Percentiles rank a stretch among this genome's conserved stretches.
These are phyloP conservation scores for Sebastes hopkinsi DNA, from an alignment of 2,797 vertebrate genomes.

Conservation along the genomic window DNA sequence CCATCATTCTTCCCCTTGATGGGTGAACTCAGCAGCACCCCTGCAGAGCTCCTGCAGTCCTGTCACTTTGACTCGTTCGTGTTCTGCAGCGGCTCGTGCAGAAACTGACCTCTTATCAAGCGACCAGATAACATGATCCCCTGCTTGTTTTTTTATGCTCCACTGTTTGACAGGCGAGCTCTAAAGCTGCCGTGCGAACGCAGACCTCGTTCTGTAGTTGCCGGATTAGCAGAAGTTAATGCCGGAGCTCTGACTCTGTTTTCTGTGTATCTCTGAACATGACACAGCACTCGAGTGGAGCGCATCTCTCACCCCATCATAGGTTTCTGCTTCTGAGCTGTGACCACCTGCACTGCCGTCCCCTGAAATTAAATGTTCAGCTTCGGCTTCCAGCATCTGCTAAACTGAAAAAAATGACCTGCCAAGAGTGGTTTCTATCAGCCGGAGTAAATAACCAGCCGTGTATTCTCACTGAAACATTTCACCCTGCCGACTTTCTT, in stretches of 20 bases:
- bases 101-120: slow-evolving; percentile 16
- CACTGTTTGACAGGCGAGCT: slow-evolving; percentile 18
- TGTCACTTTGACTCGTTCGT: not conserved
- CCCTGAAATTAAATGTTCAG: slow-evolving; percentile 20
- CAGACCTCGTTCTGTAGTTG: slow-evolving; percentile 23
- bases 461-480: not conserved
- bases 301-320: not conserved
- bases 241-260: slow-evolving; percentile 4
- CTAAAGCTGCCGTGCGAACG: slow-evolving; percentile 34
- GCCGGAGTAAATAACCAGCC: slow-evolving; percentile 16
- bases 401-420: not conserved
- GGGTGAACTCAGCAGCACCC: not conserved
- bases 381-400: slow-evolving; percentile 9
- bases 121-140: not conserved
- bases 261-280: slow-evolving; percentile 21
- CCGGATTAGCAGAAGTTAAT: slow-evolving; percentile 45
- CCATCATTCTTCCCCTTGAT: slow-evolving; percentile 9
- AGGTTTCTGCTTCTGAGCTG: not conserved
- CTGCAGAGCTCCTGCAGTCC: slow-evolving; percentile 11
- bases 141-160: not conserved
- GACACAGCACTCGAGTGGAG: slow-evolving; percentile 33
- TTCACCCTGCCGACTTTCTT: not conserved
- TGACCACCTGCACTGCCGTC: slow-evolving; percentile 14
- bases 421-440: slow-evolving; percentile 20
- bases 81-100: not conserved